Base-by-base conservation (phyloP, 2,888 invertebrate species). In the Andrena bucephala region DNA sequence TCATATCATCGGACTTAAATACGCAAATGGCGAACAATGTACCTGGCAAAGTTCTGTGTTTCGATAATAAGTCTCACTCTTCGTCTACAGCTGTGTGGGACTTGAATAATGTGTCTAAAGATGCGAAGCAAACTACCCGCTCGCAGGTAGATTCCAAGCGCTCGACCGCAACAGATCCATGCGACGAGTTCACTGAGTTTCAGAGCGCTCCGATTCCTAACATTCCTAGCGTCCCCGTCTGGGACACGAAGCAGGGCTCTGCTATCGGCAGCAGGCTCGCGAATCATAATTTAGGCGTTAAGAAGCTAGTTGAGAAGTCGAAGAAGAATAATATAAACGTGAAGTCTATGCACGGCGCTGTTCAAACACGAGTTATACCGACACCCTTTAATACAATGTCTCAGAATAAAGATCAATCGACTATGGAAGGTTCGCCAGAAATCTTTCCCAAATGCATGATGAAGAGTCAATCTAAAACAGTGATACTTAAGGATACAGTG, bases 121-220 rank as follows among this genome's bases (percentile, higher is more conserved):
- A 86, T n/a, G 8, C 29, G 1, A 87, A 77, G 7, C 85, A 85
- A 68, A 66, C 31, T 29, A 33, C 20, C 0, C 70, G 67, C 20
- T 24, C 74, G 50, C 86, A 86, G 59, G 29, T 63, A 8, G 86
- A 87, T 33, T 50, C 29, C 57, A 82, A 83, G 16, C 71, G 70
- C 54, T 54, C 63, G 1, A 24, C 63, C 2, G 5, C 20, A 0
- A 8, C 78, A 0, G 88, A 88, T 62, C 48, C 77, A 0, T 83
- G 71, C n/a, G 95, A 95, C 83, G 95, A 95, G 20, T 95, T 95
- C 85, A 94, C 94, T 0, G 95, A 95, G 36, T 95, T 95, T 84
- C 95, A 95, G 89, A 95, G 94, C 87, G 94, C 93, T 66, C 92
- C 91, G 4, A 81, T 72, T 77, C 75, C 69, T 24, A 89, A 77